Evolutionary conservation across 92 coral and sea anemone genomes (phyloP).

Genomic region (Porites divaricata): DNA sequence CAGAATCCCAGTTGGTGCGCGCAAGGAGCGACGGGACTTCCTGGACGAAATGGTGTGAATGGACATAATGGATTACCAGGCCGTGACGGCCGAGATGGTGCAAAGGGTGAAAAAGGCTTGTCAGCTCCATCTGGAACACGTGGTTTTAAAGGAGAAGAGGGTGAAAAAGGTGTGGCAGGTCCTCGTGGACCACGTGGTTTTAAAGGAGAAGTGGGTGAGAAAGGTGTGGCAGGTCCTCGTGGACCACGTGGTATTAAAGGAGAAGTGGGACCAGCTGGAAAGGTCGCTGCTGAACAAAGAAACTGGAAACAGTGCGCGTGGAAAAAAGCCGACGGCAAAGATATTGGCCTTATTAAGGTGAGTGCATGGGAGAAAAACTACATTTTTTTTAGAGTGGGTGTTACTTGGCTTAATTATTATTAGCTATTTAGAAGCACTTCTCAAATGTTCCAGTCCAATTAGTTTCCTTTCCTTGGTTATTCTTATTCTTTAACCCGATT

Average conservation of each 20-base stretch:
- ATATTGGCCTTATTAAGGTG: constrained; percentile 44
- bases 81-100: constrained; percentile 55
- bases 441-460: no score
- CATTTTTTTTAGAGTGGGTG: no score
- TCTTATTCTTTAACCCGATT: no score
- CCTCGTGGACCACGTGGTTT: background rate
- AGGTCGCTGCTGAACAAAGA: background rate
- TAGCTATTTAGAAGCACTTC: no score
- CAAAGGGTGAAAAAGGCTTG: constrained; percentile 23
- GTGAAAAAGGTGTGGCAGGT: background rate
- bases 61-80: constrained; percentile 57
- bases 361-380: no score
- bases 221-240: constrained; percentile 35
- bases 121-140: constrained; percentile 29
- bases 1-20: constrained; percentile 8
- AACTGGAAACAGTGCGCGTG: constrained; percentile 59
- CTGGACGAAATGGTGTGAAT: constrained; percentile 41
- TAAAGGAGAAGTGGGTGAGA: constrained; percentile 14
- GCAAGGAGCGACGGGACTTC: constrained; percentile 49
- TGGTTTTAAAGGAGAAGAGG: constrained; percentile 13
- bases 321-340: constrained; percentile 6
- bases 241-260: constrained; percentile 25
- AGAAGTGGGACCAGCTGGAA: background rate
- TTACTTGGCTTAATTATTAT: no score
- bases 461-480: no score